Evolutionary conservation across 2,888 invertebrate genomes (phyloP).

Genomic region (Caenorhabditis angaria): DNA sequence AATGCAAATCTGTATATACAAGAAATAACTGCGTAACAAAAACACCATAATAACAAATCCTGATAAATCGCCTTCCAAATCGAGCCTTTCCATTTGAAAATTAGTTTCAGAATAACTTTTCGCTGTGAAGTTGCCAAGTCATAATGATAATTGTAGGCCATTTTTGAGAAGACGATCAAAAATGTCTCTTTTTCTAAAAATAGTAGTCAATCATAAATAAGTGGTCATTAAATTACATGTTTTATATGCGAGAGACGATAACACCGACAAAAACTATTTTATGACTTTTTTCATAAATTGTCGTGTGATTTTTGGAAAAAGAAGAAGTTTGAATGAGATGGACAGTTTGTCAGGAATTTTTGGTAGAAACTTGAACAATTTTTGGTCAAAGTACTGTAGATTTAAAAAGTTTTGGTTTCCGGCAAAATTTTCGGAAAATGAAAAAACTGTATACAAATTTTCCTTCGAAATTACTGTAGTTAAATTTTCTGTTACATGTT

Average conservation of each 20-base stretch:
- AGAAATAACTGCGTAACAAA: slow-evolving; percentile 40
- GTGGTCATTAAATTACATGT: background rate
- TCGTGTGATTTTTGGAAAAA: background rate
- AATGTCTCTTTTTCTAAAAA: slow-evolving; percentile 1
- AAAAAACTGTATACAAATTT: too few species aligned
- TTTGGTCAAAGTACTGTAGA: too few species aligned
- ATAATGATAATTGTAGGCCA: slow-evolving; percentile 52
- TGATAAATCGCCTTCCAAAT: slow-evolving; percentile 55
- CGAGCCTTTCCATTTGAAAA: slow-evolving; percentile 54
- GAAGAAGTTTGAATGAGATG: too few species aligned
- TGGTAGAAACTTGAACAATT: too few species aligned
- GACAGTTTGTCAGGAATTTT: too few species aligned
- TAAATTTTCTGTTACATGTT: too few species aligned
- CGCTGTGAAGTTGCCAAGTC: slow-evolving; percentile 49
- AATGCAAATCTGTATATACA: slow-evolving; percentile 50
- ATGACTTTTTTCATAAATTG: background rate
- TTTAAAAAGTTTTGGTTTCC: too few species aligned
- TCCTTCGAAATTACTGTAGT: too few species aligned
- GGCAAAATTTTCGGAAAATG: too few species aligned
- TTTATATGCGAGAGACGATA: background rate
- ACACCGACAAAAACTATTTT: background rate
- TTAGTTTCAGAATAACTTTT: slow-evolving; percentile 47
- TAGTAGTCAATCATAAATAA: background rate
- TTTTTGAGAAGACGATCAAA: background rate
- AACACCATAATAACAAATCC: slow-evolving; percentile 49